Base-by-base conservation (phyloP, 1,140 invertebrate genomes). In the Drosophila melanica region DNA sequence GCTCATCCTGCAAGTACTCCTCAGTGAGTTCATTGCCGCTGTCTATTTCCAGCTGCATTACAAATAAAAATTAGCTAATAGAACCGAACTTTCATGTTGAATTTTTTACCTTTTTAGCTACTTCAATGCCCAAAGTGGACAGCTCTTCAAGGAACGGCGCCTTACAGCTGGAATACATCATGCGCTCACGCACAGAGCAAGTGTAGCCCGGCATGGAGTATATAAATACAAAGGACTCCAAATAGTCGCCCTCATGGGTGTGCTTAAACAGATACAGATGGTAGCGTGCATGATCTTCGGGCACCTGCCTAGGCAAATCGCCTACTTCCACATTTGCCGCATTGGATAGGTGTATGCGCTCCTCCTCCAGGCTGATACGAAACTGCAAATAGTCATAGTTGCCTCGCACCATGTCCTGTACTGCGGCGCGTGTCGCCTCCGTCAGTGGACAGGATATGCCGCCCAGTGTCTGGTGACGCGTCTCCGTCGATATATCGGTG, bases 101-200 rank as follows among this genome's bases (percentile, higher is more conserved):
- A 5, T 70, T 91, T 23, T 93, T 93, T 91, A 98, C 97, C 94
- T 97, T 97, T 94, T 98, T 98, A 0, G 90, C 92, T 69, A 96
- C 93, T 41, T 94, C 94, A 59, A 99, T 93, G 39, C 95, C 95
- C 64, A 97, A 92, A 23, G 94, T 95, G 79, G 97, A 94, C 73
- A 98, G 95, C 30, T 95, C 94, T 71, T 97, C 95, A 20, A 98
- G 93, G 48, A 99, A 94, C 16, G 97, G 96, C 73, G 95, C 96
- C 93, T 99, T 99, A 92, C 98, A 99, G 78, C 98, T 98, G 1
- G 98, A 99, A 93, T 99, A 99, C 80, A 99, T 93, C 98, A 99
- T 99, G 80, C 98, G 94, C 92, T 99, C 98, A 92, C 98, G 98
- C 70, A 99, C 97, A 67, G 97, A 95, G 90, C 97, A 98, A 50